Base-by-base conservation (phyloP, 2,797 vertebrate genomes). In the Pangasius djambal region DNA sequence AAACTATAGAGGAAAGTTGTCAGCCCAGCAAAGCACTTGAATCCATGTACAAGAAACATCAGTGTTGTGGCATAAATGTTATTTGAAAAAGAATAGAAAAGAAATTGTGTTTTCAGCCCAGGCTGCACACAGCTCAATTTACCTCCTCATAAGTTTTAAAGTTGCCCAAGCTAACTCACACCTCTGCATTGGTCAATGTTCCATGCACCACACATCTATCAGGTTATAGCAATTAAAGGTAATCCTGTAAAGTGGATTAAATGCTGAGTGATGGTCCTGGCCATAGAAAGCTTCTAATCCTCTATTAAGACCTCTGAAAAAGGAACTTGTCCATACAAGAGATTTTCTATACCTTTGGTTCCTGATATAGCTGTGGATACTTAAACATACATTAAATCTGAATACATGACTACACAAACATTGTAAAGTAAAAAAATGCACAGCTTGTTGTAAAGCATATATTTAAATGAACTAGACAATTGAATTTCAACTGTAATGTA, bases 241-340 rank as follows among this genome's bases (percentile, higher is more conserved):
- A 91, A 90, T 91, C 88, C 84, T 87, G 79, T 77, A 89, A 84
- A 85, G 59, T 87, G 91, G 91, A 92, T 92, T 91, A 90, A 90
- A 90, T 92, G 59, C 89, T 65, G 57, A 48, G 25, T 44, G 37
- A 63, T 25, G 2, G 37, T 34, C 37, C 59, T 28, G 78, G 85
- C 48, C 85, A 88, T 59, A 88, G 63, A 81, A 89, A 81, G 79
- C 78, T 72, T 87, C 72, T 90, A 91, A 88, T 91, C 88, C 86
- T 87, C 59, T 67, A 91, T 91, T 79, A 91, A 37, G 15, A 88
- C 40, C 83, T 65, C 81, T 88, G 88, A 82, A 86, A 88, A 61
- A 78, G 67, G 85, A 89, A 87, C 75, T 83, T 83, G 81, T 63
- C 81, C 7, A 44, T n/a, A 63, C 13, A 83, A 83, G 59, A 59